Percentiles rank a stretch among this genome's conserved stretches.
These are phyloP conservation scores for Myiozetetes cayanensis DNA, from an alignment of 2,113 vertebrate genomes.

Conservation along the genomic window DNA sequence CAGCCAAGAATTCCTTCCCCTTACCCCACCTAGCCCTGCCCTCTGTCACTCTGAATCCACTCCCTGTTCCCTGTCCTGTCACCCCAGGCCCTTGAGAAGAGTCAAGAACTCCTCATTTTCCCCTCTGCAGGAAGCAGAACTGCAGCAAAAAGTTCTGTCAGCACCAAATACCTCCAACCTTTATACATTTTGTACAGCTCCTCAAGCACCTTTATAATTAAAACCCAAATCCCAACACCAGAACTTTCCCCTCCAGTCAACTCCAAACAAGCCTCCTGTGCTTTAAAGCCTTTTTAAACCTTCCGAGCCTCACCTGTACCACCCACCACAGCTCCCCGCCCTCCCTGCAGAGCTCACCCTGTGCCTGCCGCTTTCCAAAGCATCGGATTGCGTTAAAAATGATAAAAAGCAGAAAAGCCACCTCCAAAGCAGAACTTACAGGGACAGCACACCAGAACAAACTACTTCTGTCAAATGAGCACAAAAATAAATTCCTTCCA, in stretches of 20 bases:
- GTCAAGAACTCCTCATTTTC: neutral
- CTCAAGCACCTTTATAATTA: neutral
- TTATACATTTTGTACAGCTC: rapidly evolving
- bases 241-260: neutral
- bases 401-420: rapidly evolving
- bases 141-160: neutral
- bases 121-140: neutral
- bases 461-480: rapidly evolving
- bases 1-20: neutral
- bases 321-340: neutral
- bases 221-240: neutral
- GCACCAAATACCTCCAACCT: neutral
- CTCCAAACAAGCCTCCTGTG: rapidly evolving
- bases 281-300: neutral
- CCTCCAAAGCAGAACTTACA: neutral
- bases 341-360: neutral
- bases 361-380: neutral
- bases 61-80: neutral
- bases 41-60: neutral
- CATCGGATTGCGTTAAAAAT: neutral
- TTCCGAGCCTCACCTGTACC: neutral
- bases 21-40: neutral
- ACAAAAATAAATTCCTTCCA: rapidly evolving
- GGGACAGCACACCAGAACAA: rapidly evolving
- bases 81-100: neutral